phyloP scores from a whole-genome alignment of 2,797 vertebrate genomes.

The Muraenolepis orangiensis region DNA sequence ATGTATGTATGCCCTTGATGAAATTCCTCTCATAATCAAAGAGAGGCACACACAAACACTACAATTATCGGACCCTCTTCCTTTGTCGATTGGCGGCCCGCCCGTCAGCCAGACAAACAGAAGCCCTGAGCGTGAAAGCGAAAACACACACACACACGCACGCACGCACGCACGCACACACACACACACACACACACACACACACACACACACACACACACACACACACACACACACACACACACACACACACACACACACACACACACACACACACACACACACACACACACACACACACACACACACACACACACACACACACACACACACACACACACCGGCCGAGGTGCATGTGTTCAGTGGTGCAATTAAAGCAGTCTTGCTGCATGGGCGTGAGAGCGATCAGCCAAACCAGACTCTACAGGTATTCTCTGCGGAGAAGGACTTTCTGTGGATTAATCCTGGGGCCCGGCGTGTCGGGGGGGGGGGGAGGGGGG shows the following conservation, averaged over 20 bases:
- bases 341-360: slow-evolving; percentile 62
- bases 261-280: too few relatives aligned
- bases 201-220: too few relatives aligned
- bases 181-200: too few relatives aligned
- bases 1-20: slow-evolving; percentile 73
- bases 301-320: too few relatives aligned
- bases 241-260: too few relatives aligned
- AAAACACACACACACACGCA: too few relatives aligned
- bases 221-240: too few relatives aligned
- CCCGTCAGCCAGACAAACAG: slow-evolving; percentile 55
- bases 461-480: slow-evolving; percentile 64
- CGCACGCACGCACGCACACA: too few relatives aligned
- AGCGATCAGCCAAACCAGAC: slow-evolving; percentile 70
- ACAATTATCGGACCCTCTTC: slow-evolving; percentile 62
- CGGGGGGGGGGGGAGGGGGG: too few relatives aligned
- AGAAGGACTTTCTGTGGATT: slow-evolving; percentile 64
- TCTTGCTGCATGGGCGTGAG: slow-evolving; percentile 62
- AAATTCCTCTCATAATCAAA: slow-evolving; percentile 61
- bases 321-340: too few relatives aligned
- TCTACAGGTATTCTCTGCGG: slow-evolving; percentile 72
- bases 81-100: slow-evolving; percentile 52
- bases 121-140: slow-evolving; percentile 52
- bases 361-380: slow-evolving; percentile 75
- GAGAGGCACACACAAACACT: slow-evolving; percentile 49
- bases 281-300: too few relatives aligned